Conservation (phyloP, 1,140 invertebrate genomes). For the Gryon sp. region DNA sequence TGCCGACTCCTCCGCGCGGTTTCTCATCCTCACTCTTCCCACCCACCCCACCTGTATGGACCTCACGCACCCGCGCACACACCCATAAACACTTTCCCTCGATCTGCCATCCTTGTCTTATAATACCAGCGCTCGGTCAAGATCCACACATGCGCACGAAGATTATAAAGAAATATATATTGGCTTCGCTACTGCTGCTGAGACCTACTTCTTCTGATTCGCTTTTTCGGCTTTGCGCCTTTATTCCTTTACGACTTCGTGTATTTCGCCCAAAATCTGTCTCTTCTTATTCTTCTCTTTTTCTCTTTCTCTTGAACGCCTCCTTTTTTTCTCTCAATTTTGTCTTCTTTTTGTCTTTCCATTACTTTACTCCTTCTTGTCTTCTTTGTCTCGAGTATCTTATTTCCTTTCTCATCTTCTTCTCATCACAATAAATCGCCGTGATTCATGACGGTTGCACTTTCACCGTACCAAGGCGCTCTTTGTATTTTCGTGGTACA, state of each 20-base stretch:
- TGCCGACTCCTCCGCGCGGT: no score
- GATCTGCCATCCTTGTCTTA: slow-evolving; percentile 39
- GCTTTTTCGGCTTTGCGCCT: not conserved
- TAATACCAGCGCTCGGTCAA: slow-evolving; percentile 3
- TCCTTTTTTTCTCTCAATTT: not conserved
- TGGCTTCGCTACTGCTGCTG: slow-evolving; percentile 38
- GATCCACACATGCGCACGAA: slow-evolving; percentile 8
- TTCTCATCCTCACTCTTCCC: no score
- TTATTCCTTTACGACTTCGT: no score
- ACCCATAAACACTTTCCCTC: slow-evolving; percentile 58
- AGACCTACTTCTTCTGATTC: slow-evolving; percentile 49
- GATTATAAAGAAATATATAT: slow-evolving; percentile 28
- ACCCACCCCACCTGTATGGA: not conserved
- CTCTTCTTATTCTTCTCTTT: no score
- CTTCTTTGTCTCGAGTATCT: slow-evolving; percentile 6
- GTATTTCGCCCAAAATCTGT: no score
- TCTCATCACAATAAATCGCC: slow-evolving; percentile 52
- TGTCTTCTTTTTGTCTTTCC: not conserved
- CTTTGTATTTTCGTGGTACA: slow-evolving; percentile 47
- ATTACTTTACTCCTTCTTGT: not conserved
- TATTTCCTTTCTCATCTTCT: slow-evolving; percentile 38
- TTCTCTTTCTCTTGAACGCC: not conserved
- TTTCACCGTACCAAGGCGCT: slow-evolving; percentile 44
- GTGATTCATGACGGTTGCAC: slow-evolving; percentile 53
- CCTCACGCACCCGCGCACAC: slow-evolving; percentile 53